These are phyloP conservation scores for Nibea coibor DNA, from an alignment of 2,113 vertebrate species.

Conservation along the genomic window DNA sequence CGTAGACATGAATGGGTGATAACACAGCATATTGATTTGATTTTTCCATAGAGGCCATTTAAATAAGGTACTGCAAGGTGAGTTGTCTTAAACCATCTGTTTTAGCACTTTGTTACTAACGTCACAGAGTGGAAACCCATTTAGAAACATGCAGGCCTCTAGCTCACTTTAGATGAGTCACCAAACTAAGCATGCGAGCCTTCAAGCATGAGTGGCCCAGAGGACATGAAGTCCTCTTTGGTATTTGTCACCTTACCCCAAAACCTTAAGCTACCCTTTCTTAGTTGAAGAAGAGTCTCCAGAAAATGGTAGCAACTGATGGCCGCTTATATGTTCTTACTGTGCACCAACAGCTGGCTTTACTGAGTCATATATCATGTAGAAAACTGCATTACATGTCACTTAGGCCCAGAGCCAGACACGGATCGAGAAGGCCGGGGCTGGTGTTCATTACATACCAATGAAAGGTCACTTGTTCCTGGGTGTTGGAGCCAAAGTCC, in stretches of 20 bases:
- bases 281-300: neutral
- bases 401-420: slow-evolving; percentile 42
- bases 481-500: slow-evolving; percentile 46
- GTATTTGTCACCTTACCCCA: neutral
- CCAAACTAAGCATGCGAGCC: slow-evolving; percentile 33
- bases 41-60: slow-evolving; percentile 29
- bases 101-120: slow-evolving; percentile 40
- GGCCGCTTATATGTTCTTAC: neutral
- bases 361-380: neutral
- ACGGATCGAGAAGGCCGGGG: slow-evolving; percentile 30
- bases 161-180: slow-evolving; percentile 50
- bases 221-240: slow-evolving; percentile 32
- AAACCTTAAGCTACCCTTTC: neutral
- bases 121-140: slow-evolving; percentile 37
- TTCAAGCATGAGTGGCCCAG: slow-evolving; percentile 3
- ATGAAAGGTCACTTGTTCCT: slow-evolving; percentile 66
- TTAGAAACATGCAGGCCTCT: slow-evolving; percentile 31
- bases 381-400: slow-evolving; percentile 37
- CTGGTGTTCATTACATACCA: slow-evolving; percentile 56
- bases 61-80: slow-evolving; percentile 24
- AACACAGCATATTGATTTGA: slow-evolving; percentile 7
- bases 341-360: neutral
- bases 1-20: neutral
- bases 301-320: neutral
- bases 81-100: slow-evolving; percentile 42